Evolutionary conservation across 2,888 invertebrate genomes (phyloP).

Genomic region (Keiferia lycopersicella): DNA sequence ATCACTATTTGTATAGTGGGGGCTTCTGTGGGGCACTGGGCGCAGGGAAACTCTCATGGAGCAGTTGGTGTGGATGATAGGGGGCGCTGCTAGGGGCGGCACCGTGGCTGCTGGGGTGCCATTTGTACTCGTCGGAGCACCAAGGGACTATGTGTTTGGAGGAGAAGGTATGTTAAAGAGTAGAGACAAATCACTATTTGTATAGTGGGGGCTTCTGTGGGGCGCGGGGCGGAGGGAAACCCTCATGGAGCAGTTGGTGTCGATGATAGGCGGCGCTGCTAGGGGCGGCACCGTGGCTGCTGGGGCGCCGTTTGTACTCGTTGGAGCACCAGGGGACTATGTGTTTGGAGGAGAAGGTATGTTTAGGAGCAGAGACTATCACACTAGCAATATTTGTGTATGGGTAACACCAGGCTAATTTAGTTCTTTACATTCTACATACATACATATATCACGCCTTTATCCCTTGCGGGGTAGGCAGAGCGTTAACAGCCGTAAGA

Average conservation of each 20-base stretch:
- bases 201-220: conserved; percentile 58
- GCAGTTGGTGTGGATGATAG: conserved; percentile 71
- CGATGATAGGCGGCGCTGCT: conserved; percentile 69
- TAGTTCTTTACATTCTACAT: no score
- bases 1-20: conserved; percentile 67
- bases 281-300: conserved; percentile 58
- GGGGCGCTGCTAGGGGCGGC: no score
- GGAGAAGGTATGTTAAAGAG: no score
- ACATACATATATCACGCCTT: no score
- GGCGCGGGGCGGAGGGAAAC: conserved; percentile 55
- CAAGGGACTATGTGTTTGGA: no score
- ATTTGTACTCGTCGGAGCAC: no score
- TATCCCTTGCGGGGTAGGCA: no score
- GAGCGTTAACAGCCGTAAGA: no score
- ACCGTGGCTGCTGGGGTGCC: conserved; percentile 67
- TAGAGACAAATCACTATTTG: no score
- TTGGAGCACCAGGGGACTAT: conserved; percentile 75
- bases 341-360: conserved; percentile 74
- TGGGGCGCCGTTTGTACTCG: conserved; percentile 70
- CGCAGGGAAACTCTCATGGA: conserved; percentile 65
- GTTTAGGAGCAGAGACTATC: not conserved
- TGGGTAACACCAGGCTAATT: no score
- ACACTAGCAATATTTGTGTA: conserved; percentile 69
- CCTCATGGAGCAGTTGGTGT: conserved; percentile 69
- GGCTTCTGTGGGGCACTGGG: conserved; percentile 51